Evolutionary conservation across 1,140 invertebrate species (phyloP), one percentile per base, ranked within the genome.

Genomic region (Asobara japonica): DNA sequence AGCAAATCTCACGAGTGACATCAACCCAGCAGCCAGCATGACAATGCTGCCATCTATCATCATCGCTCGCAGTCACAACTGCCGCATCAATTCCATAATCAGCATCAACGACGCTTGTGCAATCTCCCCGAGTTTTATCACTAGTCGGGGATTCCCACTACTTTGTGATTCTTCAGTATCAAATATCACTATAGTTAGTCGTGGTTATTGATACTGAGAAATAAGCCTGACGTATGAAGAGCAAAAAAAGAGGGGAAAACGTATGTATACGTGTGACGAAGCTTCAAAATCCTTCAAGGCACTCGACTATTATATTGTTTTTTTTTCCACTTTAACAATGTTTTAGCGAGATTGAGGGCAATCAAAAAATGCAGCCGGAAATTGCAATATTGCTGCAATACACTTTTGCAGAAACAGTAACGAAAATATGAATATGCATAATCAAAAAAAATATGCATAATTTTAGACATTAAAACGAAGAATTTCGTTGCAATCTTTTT

Each of bases 1-100:
- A 76, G 75, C 38, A 87, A 87, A 51, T 79, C 79, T 20, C 83
- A 85, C 74, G 86, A 88, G 85, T 88, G 86, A 87, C 86, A 86
- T 72, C 82, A 82, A 77, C 75, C 82, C 62, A 79, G 71, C 62
- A 74, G 79, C 76, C 82, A 83, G 67, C 78, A 79, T 51, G 77
- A 79, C 74, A 80, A 83, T 67, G 69, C 76, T 73, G 83, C 77
- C 6, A 75, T 80, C 30, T 78, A 76, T 10, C 79, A 77, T 41
- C 72, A 69, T 22, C 76, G 66, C 10, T 72, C 64, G 0, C 77
- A 82, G n/a, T 76, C 77, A 20, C 77, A 77, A n/a, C 79, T 74
- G 27, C 79, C 79, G 7, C 77, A 80, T 25, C 76, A 76, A 7
- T 73, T 70, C 20, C 76, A 80, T 27, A 74, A 80, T 18, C 74